Base-by-base conservation (phyloP, 2,113 vertebrate genomes). In the Uropsilus gracilis region DNA sequence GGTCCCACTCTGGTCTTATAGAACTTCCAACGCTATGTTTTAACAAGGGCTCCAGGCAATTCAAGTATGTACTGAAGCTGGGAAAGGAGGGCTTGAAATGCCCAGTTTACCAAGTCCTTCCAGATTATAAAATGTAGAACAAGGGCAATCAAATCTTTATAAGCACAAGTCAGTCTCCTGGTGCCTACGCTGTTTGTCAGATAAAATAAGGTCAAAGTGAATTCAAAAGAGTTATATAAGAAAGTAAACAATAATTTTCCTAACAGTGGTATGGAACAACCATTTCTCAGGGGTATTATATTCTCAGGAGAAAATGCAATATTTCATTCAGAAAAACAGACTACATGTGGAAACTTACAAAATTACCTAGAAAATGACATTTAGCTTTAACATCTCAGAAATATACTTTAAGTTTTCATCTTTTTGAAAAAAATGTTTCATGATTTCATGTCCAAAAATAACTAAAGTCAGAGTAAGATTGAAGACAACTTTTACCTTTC, bases 381-480 rank as follows among this genome's bases (percentile, higher is more conserved):
- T 91, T 26, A 87, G 44, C 89, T 90, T 92, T 88, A 82, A 89
- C 30, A 71, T 32, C 20, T 86, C 39, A 73, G 34, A 82, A 71
- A 92, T 72, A 16, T 55, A 85, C 24, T 90, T 89, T 83, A 83
- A 28, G 6, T 63, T 89, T 85, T 26, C 12, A 77, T 69, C 90
- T 57, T n/a, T n/a, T n/a, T n/a, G n/a, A 57, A 16, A 94, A 53
- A 42, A n/a, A 59, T 26, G 39, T 28, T 53, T 86, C 32, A 24
- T 44, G 72, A 63, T 63, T 92, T 90, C 37, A 59, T 83, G 93
- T 72, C 32, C 30, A 39, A 89, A 71, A 91, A 53, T 28, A 81
- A 83, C 28, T n/a, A 30, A 46, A 72, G 66, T 18, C 30, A 84
- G 32, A 80, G 72, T 37, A 93, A 86, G 86, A 57, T 0, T 32